A percentile compares a stretch with the other conserved stretches of the same genome.
Conservation (phyloP, 2,888 invertebrate genomes). For the Xylota segnis region DNA sequence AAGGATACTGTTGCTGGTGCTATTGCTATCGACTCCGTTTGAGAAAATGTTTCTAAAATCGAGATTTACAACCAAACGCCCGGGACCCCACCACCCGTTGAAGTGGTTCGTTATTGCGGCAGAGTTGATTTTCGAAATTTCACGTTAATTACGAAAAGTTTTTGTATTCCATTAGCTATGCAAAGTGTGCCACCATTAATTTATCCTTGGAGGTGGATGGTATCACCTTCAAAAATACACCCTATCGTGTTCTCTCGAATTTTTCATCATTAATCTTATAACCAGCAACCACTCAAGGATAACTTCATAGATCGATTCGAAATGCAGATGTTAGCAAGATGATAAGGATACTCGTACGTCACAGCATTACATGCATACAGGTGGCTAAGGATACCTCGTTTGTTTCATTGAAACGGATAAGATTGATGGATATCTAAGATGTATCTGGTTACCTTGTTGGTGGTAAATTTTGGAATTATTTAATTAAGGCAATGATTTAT, state of each 20-base stretch:
- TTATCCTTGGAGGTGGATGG: not conserved
- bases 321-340: not conserved
- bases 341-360: not conserved
- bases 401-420: not conserved
- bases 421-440: constrained; percentile 17
- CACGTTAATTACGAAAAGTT: constrained; percentile 13
- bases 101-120: not conserved
- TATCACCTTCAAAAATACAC: not conserved
- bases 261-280: constrained; percentile 15
- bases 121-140: constrained; percentile 12
- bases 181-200: constrained; percentile 22
- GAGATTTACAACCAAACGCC: not conserved
- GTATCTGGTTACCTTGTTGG: not conserved
- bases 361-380: not conserved
- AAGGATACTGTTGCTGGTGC: not conserved
- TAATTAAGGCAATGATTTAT: constrained; percentile 18
- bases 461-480: constrained; percentile 3
- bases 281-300: not conserved
- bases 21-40: not conserved
- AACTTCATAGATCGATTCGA: not conserved
- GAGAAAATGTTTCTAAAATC: not conserved
- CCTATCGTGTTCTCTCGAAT: not conserved
- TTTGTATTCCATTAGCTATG: constrained; percentile 25
- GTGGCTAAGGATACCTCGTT: not conserved
- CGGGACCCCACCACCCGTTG: not conserved